Percentiles rank a stretch among this genome's conserved stretches.
These are phyloP conservation scores for Stomatorhinus walkeri DNA, from an alignment of 2,797 vertebrate genomes.

Conservation along the genomic window DNA sequence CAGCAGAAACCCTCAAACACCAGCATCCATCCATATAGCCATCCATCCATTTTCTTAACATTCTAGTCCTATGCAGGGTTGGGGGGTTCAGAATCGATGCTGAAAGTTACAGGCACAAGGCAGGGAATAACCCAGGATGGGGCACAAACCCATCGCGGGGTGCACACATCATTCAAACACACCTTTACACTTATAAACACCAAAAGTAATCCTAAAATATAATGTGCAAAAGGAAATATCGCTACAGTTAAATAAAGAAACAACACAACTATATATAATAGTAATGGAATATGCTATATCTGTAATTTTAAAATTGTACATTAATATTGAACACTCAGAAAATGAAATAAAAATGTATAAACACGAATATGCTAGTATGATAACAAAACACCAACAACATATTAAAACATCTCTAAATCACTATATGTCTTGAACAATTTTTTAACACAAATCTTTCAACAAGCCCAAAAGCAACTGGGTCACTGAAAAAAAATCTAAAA, in stretches of 20 bases:
- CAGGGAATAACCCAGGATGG: not conserved
- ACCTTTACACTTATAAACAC: conserved; percentile 28
- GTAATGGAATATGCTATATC: not conserved
- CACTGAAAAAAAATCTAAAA: conserved; percentile 26
- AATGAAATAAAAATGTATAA: not conserved
- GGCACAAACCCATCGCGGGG: not conserved
- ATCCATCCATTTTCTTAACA: not conserved
- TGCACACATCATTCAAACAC: not conserved
- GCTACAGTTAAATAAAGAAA: not conserved
- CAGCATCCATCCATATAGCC: not conserved
- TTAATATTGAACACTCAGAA: not conserved
- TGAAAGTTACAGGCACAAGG: not conserved
- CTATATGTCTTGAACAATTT: not conserved
- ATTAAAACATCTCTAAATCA: not conserved
- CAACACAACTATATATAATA: not conserved
- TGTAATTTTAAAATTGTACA: not conserved
- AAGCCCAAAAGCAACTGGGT: not conserved
- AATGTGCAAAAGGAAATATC: not conserved
- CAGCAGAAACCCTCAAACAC: conserved; percentile 26
- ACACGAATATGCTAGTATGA: not conserved
- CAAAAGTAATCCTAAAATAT: not conserved
- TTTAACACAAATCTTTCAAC: not conserved
- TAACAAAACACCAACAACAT: not conserved
- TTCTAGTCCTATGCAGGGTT: not conserved
- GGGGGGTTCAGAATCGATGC: not conserved